Percentiles rank a stretch among this genome's conserved stretches.
Evolutionary conservation across 2,888 invertebrate genomes (phyloP).

Genomic region (Pteria penguin): DNA sequence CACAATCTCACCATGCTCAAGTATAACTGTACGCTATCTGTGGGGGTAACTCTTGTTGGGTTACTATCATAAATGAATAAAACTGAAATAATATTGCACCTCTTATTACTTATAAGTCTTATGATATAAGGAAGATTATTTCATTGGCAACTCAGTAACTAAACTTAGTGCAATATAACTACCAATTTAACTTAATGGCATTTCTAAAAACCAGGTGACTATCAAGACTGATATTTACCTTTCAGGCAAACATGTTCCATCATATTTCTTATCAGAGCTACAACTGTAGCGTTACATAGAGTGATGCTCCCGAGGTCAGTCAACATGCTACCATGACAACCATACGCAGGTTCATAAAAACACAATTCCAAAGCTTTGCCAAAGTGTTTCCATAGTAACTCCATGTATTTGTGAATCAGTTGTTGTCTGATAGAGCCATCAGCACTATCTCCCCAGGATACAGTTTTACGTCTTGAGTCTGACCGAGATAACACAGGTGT

Average conservation of each 20-base stretch:
- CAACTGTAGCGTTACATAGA: slow-evolving; percentile 67
- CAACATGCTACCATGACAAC: slow-evolving; percentile 57
- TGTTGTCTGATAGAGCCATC: slow-evolving; percentile 72
- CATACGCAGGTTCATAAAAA: slow-evolving; percentile 74
- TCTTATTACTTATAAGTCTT: too few species aligned
- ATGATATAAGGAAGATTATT: too few species aligned
- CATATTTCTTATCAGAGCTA: slow-evolving; percentile 73
- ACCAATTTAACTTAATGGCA: too few species aligned
- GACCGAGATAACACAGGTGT: slow-evolving; percentile 69
- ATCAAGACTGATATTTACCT: slow-evolving; percentile 69
- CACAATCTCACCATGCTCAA: too few species aligned
- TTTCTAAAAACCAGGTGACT: too few species aligned
- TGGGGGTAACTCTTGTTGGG: too few species aligned
- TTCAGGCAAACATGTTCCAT: slow-evolving; percentile 76
- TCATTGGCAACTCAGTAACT: too few species aligned
- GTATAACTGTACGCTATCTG: too few species aligned
- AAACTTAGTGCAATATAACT: too few species aligned
- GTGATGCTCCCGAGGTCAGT: slow-evolving; percentile 71
- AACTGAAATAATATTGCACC: too few species aligned
- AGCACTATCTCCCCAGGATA: slow-evolving; percentile 78
- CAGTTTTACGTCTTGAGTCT: slow-evolving; percentile 75
- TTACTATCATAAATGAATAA: too few species aligned
- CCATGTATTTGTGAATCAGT: slow-evolving; percentile 73
- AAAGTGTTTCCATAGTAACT: slow-evolving; percentile 75
- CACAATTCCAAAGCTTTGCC: slow-evolving; percentile 70